A percentile compares a stretch with the other conserved stretches of the same genome.
These are phyloP conservation scores for Gymnocephalus cernua DNA, from an alignment of 2,113 vertebrate genomes.

Conservation along the genomic window DNA sequence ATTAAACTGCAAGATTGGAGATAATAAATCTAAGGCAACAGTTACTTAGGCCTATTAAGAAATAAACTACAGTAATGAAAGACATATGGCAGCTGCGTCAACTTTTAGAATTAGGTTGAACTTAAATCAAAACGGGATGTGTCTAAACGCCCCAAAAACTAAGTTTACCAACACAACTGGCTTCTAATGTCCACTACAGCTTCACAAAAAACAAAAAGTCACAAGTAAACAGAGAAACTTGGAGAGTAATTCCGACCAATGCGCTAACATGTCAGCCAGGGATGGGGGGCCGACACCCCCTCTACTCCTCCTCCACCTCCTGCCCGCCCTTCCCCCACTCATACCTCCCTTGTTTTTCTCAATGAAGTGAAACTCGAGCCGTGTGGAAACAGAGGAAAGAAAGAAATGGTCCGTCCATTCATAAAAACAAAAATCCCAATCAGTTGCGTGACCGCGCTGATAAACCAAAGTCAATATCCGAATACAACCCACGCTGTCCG, in stretches of 20 bases:
- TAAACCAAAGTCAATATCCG: slow-evolving; percentile 23
- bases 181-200: not conserved
- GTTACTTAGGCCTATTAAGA: not conserved
- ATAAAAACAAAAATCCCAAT: slow-evolving; percentile 70
- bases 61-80: too few relatives aligned
- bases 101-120: not conserved
- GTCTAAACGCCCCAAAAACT: not conserved
- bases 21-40: not conserved
- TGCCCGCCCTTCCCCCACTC: slow-evolving; percentile 33
- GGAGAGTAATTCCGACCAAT: fast-evolving
- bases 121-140: not conserved
- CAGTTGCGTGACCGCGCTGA: slow-evolving; percentile 42
- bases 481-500: not conserved
- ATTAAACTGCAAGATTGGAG: not conserved
- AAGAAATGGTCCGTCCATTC: slow-evolving; percentile 78
- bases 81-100: too few relatives aligned
- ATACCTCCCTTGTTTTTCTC: slow-evolving; percentile 82
- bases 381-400: slow-evolving; percentile 56
- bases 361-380: slow-evolving; percentile 86
- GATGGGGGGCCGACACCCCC: slow-evolving; percentile 8
- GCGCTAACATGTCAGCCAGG: fast-evolving
- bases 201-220: fast-evolving
- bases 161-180: not conserved
- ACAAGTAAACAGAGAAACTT: not conserved
- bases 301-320: slow-evolving; percentile 10